Percentiles rank a stretch among this genome's conserved stretches.
These are phyloP conservation scores for Marmota flaviventris DNA, from an alignment of 2,113 vertebrate genomes.

Conservation along the genomic window DNA sequence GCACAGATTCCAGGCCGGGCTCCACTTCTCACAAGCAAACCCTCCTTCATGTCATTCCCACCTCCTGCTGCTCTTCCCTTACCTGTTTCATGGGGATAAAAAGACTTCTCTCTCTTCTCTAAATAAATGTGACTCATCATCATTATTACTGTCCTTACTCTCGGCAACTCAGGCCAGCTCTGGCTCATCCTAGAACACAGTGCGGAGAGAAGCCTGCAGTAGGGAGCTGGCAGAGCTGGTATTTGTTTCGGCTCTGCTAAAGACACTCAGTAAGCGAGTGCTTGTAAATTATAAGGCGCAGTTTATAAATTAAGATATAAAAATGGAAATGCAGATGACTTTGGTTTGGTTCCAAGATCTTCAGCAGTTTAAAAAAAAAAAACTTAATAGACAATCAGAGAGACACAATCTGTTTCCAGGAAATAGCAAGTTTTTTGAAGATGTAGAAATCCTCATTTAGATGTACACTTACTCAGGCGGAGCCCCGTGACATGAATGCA, in stretches of 20 bases:
- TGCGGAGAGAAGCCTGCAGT: neutral
- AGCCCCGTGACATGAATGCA: neutral
- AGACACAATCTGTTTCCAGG: slow-evolving; percentile 81
- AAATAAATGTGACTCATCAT: neutral
- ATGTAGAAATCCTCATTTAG: slow-evolving; percentile 50
- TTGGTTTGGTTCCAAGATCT: slow-evolving; percentile 79
- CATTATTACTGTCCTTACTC: neutral
- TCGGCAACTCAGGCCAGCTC: neutral
- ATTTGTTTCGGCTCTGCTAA: slow-evolving; percentile 70
- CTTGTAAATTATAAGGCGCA: slow-evolving; percentile 78
- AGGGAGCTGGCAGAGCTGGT: slow-evolving; percentile 52
- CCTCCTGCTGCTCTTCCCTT: neutral
- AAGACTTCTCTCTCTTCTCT: neutral
- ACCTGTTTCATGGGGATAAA: neutral
- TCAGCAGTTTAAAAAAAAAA: slow-evolving; percentile 63
- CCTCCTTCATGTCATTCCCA: neutral
- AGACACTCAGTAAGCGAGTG: slow-evolving; percentile 73
- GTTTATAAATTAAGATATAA: slow-evolving; percentile 82
- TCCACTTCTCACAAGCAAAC: neutral
- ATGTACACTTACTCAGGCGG: neutral
- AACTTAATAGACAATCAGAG: slow-evolving; percentile 76
- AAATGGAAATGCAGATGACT: slow-evolving; percentile 83
- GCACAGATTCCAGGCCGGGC: neutral
- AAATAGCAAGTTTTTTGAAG: slow-evolving; percentile 71
- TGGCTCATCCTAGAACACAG: neutral